Evolutionary conservation across 64 coral and sea anemone species (phyloP).

Genomic region (Actinia tenebrosa): DNA sequence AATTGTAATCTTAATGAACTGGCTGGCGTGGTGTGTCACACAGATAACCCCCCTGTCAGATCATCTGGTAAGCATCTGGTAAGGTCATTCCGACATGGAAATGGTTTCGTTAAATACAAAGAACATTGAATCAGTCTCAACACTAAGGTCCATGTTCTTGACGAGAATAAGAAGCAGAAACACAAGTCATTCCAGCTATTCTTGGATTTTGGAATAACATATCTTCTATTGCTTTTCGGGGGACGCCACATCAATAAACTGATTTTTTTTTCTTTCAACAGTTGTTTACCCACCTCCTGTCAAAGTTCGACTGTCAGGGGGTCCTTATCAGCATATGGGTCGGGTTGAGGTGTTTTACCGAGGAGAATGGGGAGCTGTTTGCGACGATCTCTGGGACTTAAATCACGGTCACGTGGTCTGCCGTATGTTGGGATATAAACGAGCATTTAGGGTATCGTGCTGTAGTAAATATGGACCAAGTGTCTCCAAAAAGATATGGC

Average conservation of each 20-base stretch:
- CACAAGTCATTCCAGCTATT: no score
- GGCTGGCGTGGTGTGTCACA: constrained; percentile 35
- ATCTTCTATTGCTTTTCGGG: background rate
- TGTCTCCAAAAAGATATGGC: constrained; percentile 28
- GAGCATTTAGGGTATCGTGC: constrained; percentile 13
- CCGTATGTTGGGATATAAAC: constrained; percentile 7
- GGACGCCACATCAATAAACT: no score
- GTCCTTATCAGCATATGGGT: background rate
- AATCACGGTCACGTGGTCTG: constrained; percentile 12
- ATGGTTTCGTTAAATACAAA: no score
- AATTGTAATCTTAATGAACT: constrained; percentile 33
- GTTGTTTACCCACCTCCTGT: background rate
- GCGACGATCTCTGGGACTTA: constrained; percentile 12
- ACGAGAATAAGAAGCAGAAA: no score
- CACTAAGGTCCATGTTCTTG: no score
- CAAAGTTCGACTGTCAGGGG: background rate
- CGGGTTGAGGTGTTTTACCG: constrained; percentile 15
- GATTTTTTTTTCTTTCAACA: background rate
- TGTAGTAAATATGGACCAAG: constrained; percentile 14
- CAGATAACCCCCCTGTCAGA: background rate
- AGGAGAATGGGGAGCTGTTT: constrained; percentile 24
- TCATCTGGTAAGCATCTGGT: background rate
- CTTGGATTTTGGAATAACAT: no score
- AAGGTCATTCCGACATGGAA: no score
- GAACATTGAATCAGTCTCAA: no score